Percentiles rank a stretch among this genome's conserved stretches.
Evolutionary conservation across 92 coral and sea anemone genomes (phyloP).

Genomic region (Epizoanthus stellaris): DNA sequence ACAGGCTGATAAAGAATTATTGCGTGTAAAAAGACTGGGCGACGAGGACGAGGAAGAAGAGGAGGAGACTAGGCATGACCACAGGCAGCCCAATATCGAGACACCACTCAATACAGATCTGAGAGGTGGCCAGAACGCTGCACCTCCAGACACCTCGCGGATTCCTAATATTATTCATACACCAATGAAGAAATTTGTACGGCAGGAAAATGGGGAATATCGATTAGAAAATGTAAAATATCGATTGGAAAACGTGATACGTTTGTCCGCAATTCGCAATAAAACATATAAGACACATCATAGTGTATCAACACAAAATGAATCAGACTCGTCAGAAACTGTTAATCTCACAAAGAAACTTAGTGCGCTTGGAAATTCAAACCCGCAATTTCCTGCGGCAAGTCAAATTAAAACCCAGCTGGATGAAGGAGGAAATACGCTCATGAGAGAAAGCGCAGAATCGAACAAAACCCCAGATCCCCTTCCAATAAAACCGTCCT

Average conservation of each 20-base stretch:
- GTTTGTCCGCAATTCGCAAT: background rate
- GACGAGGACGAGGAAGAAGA: slow-evolving; percentile 21
- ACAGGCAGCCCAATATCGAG: background rate
- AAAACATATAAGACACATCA: background rate
- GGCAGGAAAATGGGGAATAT: background rate
- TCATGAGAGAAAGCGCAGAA: background rate
- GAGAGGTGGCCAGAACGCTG: background rate
- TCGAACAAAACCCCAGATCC: background rate
- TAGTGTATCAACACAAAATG: background rate
- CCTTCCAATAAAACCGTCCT: background rate
- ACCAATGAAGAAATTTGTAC: slow-evolving; percentile 12
- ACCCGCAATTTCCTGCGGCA: background rate
- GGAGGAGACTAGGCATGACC: background rate
- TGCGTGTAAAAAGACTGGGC: slow-evolving; percentile 34
- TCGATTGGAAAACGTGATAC: background rate
- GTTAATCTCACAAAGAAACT: background rate
- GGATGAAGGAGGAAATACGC: background rate
- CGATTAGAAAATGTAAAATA: background rate
- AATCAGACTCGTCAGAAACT: background rate
- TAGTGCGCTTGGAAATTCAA: background rate
- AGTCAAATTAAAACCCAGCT: background rate
- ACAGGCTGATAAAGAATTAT: slow-evolving; percentile 27
- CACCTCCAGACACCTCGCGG: too few relatives aligned
- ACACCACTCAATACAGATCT: background rate
- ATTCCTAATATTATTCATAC: background rate